Base-by-base conservation (phyloP, 2,797 vertebrate species). In the Hydrocynus forskahlii region DNA sequence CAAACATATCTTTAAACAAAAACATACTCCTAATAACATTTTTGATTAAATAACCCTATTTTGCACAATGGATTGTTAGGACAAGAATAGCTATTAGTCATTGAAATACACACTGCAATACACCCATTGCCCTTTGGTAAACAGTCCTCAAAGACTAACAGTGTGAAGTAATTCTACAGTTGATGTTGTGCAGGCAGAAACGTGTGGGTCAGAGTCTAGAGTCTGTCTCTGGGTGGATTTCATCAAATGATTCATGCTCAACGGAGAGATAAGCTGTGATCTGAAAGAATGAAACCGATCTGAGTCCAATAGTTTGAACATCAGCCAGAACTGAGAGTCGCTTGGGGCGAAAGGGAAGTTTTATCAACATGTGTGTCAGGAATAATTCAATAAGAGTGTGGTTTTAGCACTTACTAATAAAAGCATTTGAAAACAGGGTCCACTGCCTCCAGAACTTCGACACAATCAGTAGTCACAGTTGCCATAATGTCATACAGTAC, bases 161-260 rank as follows among this genome's bases (percentile, higher is more conserved):
- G 29, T 75, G 19, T 71, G 71, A 75, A 66, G 78, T 62, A 45
- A 81, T 84, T 80, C 54, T 78, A 25, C 50, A 67, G 40, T 35
- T 54, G 16, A 57, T 45, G 63, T 52, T 70, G 67, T 52, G 75
- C 78, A 69, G 72, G 67, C 75, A 67, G 66, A 66, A 70, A 59
- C 1, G 23, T 43, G 25, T 59, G 23, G 60, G 80, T 70, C 83
- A 84, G 81, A 88, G 82, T 86, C 85, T 78, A 84, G 55, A 73
- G 79, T 81, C 81, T 48, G 19, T 54, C 29, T 0, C 10, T 64
- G 63, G 23, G 35, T 55, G 77, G 68, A 66, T 79, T 85, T 83
- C 79, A 79, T 63, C 64, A 67, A 79, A 79, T 85, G 80, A 85
- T 43, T 79, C 60, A 76, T 55, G 25, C 40, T 38, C 38, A 21